phyloP scores from a whole-genome alignment of 2,797 vertebrate species.

The Lepus townsendii region DNA sequence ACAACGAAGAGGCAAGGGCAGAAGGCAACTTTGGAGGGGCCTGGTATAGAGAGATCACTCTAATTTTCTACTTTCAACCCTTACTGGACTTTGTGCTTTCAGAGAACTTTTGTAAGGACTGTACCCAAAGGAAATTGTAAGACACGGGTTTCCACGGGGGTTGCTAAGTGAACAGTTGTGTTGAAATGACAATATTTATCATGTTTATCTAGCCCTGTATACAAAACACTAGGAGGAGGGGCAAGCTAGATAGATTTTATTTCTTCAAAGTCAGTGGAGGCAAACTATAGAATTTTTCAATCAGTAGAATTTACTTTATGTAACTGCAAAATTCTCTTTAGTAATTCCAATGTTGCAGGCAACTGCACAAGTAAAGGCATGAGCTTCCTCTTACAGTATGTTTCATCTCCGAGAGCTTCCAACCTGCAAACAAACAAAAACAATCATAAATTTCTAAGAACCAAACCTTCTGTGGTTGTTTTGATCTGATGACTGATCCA shows the following conservation, averaged over 20 bases:
- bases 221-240: conserved; percentile 27
- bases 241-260: conserved; percentile 2
- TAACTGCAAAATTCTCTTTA: conserved; percentile 32
- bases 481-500: neutral
- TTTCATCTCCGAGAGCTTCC: neutral
- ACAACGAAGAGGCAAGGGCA: neutral
- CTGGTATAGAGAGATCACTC: neutral
- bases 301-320: conserved; percentile 27
- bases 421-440: neutral
- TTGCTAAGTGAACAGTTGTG: conserved; percentile 59
- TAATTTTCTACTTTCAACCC: conserved; percentile 40
- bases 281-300: conserved; percentile 63
- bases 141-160: neutral
- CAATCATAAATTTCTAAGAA: neutral
- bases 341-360: conserved; percentile 11
- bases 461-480: neutral
- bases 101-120: neutral
- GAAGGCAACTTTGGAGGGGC: neutral
- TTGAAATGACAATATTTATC: conserved; percentile 69
- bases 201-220: neutral
- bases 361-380: conserved; percentile 7
- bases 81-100: conserved; percentile 54
- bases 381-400: neutral
- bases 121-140: conserved; percentile 3
- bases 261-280: conserved; percentile 51